A percentile compares a stretch with the other conserved stretches of the same genome.
These are phyloP conservation scores for Benitochromis conjunctus DNA, from an alignment of 2,113 vertebrate genomes.

Conservation along the genomic window DNA sequence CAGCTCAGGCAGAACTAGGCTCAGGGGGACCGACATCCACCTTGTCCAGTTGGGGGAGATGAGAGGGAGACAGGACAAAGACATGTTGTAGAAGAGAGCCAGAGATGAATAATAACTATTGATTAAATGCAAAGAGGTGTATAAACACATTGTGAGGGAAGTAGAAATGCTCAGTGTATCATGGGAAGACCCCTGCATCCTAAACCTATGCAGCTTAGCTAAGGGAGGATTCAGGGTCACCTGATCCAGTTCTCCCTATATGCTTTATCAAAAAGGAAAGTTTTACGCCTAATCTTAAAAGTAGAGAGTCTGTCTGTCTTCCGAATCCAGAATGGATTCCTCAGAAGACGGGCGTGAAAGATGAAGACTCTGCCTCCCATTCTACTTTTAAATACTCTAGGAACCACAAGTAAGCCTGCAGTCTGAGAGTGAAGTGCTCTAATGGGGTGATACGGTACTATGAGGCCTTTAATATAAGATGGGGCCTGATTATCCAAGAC, in stretches of 20 bases:
- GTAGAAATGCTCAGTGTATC: not conserved
- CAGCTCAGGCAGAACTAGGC: not conserved
- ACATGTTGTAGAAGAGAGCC: not conserved
- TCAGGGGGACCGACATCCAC: not conserved
- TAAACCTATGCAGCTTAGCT: not conserved
- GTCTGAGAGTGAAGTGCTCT: not conserved
- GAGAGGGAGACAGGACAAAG: not conserved
- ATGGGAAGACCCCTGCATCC: not conserved
- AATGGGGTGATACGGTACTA: not conserved
- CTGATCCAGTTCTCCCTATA: not conserved
- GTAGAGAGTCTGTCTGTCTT: not conserved
- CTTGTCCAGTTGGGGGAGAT: not conserved
- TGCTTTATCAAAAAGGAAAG: not conserved
- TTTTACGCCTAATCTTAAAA: not conserved
- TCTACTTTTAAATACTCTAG: not conserved
- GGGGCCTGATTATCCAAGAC: not conserved
- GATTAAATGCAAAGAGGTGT: not conserved
- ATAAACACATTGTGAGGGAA: not conserved
- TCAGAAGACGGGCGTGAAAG: not conserved
- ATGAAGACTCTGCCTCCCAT: not conserved
- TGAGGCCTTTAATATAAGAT: not conserved
- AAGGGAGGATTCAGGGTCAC: not conserved
- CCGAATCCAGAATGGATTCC: not conserved
- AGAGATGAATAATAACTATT: not conserved
- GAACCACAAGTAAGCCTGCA: not conserved